These are phyloP conservation scores for Ectropis grisescens DNA, from an alignment of 1,140 invertebrate genomes.

Conservation along the genomic window DNA sequence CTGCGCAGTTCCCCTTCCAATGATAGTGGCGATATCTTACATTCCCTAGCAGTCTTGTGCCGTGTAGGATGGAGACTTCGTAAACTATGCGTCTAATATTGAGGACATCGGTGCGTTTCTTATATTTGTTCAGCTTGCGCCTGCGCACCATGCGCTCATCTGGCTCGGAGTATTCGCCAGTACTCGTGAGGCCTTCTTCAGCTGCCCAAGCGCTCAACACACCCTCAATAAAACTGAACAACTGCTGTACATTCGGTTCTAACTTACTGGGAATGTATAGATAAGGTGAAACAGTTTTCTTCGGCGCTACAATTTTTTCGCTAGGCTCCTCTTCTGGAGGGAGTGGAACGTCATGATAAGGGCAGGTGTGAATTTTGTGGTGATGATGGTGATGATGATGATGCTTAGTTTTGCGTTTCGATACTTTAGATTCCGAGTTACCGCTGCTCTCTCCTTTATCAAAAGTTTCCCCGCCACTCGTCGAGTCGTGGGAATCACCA, in stretches of 20 bases:
- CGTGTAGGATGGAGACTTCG: constrained; percentile 75
- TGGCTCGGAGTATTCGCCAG: constrained; percentile 75
- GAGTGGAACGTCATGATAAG: constrained; percentile 50
- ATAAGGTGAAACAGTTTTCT: constrained; percentile 61
- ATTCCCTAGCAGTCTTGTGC: constrained; percentile 74
- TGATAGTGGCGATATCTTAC: constrained; percentile 78
- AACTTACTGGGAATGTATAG: constrained; percentile 67
- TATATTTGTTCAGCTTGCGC: constrained; percentile 74
- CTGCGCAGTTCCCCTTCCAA: constrained; percentile 79
- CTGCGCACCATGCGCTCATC: constrained; percentile 75
- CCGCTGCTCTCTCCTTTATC: constrained; percentile 48
- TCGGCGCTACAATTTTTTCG: constrained; percentile 45
- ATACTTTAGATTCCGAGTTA: constrained; percentile 23
- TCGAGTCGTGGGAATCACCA: constrained; percentile 54
- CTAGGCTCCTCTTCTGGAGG: constrained; percentile 49
- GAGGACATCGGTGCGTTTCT: constrained; percentile 74
- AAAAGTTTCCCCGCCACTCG: constrained; percentile 54
- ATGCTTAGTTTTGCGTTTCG: constrained; percentile 38
- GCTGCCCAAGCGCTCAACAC: constrained; percentile 78
- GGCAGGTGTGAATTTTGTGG: constrained; percentile 57
- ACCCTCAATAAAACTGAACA: constrained; percentile 82
- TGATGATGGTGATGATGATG: constrained; percentile 59
- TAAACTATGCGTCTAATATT: constrained; percentile 76
- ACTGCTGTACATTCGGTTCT: constrained; percentile 82
- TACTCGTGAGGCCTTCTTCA: constrained; percentile 76